These are phyloP conservation scores for Macrocentrus cingulum DNA, from an alignment of 1,140 invertebrate genomes.

Conservation along the genomic window DNA sequence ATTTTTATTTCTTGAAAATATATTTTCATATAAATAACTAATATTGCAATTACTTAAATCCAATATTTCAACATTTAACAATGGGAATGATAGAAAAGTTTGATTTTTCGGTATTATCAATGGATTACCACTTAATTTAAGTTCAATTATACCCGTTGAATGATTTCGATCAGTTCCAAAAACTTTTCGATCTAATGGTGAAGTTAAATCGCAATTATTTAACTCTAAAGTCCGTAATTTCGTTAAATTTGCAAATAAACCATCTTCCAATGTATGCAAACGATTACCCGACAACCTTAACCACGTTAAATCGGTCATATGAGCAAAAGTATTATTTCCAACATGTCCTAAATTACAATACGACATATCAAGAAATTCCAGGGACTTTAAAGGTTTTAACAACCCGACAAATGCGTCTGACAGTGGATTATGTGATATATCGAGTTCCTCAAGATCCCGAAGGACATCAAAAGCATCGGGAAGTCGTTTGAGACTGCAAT, in stretches of 20 bases:
- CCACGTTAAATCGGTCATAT: conserved; percentile 69
- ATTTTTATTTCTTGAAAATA: conserved; percentile 65
- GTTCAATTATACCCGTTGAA: conserved; percentile 67
- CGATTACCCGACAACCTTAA: conserved; percentile 71
- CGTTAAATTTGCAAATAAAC: conserved; percentile 69
- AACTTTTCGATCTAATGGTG: conserved; percentile 65
- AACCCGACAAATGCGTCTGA: conserved; percentile 69
- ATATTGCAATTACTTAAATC: conserved; percentile 71
- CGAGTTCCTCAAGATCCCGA: conserved; percentile 66
- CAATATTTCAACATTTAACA: conserved; percentile 65
- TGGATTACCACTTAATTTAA: conserved; percentile 72
- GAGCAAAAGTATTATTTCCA: conserved; percentile 67
- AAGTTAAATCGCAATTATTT: conserved; percentile 68
- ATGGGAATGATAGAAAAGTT: conserved; percentile 65
- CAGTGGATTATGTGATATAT: conserved; percentile 71
- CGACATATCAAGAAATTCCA: conserved; percentile 74
- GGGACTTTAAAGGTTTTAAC: conserved; percentile 66
- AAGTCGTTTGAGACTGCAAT: conserved; percentile 65
- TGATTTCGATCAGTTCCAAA: conserved; percentile 66
- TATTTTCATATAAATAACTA: conserved; percentile 62
- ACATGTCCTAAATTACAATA: conserved; percentile 70
- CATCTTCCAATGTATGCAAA: conserved; percentile 67
- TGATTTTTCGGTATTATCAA: conserved; percentile 62
- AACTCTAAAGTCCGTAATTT: conserved; percentile 68
- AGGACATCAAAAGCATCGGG: conserved; percentile 70